phyloP scores from a whole-genome alignment of 2,888 invertebrate species.

The Hybos culiciformis region DNA sequence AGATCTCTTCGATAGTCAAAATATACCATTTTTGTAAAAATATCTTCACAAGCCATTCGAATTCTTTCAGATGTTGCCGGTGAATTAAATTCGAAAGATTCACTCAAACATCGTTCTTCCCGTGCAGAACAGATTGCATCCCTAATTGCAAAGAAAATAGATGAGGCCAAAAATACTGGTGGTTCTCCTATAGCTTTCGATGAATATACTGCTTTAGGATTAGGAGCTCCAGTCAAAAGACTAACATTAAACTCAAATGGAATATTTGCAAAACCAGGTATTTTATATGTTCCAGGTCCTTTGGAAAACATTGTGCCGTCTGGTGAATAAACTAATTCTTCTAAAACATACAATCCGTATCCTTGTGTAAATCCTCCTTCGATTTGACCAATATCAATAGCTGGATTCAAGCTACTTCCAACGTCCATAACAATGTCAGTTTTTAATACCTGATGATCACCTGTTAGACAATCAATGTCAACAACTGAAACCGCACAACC shows the following conservation, averaged over 20 bases:
- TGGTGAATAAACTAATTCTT: slow-evolving; percentile 78
- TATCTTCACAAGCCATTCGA: slow-evolving; percentile 77
- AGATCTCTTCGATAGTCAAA: neutral
- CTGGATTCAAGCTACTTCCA: slow-evolving; percentile 88
- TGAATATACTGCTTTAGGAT: slow-evolving; percentile 84
- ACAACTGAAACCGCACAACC: slow-evolving; percentile 80
- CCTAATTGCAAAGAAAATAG: slow-evolving; percentile 80
- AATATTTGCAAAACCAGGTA: slow-evolving; percentile 86
- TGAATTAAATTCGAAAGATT: slow-evolving; percentile 53
- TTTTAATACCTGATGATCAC: slow-evolving; percentile 77
- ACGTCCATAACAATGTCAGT: slow-evolving; percentile 96
- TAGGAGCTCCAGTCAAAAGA: slow-evolving; percentile 76
- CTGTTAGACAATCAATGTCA: slow-evolving; percentile 87
- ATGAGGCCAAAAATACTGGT: slow-evolving; percentile 78
- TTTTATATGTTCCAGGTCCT: slow-evolving; percentile 88
- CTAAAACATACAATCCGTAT: slow-evolving; percentile 80
- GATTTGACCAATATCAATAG: slow-evolving; percentile 92
- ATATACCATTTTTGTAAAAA: slow-evolving; percentile 60
- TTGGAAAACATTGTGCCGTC: slow-evolving; percentile 66
- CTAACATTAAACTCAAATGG: slow-evolving; percentile 87
- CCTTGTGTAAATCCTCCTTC: slow-evolving; percentile 94
- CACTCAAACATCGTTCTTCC: slow-evolving; percentile 46
- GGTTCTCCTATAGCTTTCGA: slow-evolving; percentile 98
- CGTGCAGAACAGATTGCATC: slow-evolving; percentile 73
- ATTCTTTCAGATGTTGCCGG: slow-evolving; percentile 84